Base-by-base conservation (phyloP, 2,888 invertebrate species). In the Drosophila borborema region DNA sequence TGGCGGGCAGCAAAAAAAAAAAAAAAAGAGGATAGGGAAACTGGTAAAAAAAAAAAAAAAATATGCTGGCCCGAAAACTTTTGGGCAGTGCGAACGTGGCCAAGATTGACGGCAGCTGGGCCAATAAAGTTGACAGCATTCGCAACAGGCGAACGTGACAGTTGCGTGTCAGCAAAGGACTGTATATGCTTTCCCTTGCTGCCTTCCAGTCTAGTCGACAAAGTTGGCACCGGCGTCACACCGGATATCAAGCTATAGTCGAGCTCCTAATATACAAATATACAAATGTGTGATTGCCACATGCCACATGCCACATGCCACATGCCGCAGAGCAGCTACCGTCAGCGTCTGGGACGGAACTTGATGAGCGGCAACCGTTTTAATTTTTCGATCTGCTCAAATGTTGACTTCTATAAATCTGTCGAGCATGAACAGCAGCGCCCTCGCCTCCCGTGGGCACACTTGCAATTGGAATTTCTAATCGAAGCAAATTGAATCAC, bases 401-500 rank as follows among this genome's bases (percentile, higher is more conserved):
- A 72, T 70, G 61, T 70, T 73, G 89, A 80, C 89, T 80, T 86
- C 82, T 74, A 85, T 74, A 88, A 90, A 88, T 88, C 89, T 69
- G 86, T 80, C 90, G 80, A 68, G 72, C 82, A 64, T 80, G 86
- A 78, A 80, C 23, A 16, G 48, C 9, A 23, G 28, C 20, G n/a
- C 28, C 45, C 18, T 3, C 16, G 3, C 45, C 23, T 10, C 55
- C 28, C n/a, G 3, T 28, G 40, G 23, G 45, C 53, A 63, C 38
- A 49, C 59, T 74, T 41, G 74, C 82, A 77, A 77, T 82, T 78
- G 89, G 82, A 76, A 85, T 90, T 88, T 82, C 89, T 86, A 90
- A 86, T 86, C 90, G 89, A 86, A 86, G 73, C 78, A 86, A 90
- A 86, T 90, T 86, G 90, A 86, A 86, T 88, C 82, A 86, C 86